Conservation (phyloP, 2,797 vertebrate species). For the Diplodus sargus region DNA sequence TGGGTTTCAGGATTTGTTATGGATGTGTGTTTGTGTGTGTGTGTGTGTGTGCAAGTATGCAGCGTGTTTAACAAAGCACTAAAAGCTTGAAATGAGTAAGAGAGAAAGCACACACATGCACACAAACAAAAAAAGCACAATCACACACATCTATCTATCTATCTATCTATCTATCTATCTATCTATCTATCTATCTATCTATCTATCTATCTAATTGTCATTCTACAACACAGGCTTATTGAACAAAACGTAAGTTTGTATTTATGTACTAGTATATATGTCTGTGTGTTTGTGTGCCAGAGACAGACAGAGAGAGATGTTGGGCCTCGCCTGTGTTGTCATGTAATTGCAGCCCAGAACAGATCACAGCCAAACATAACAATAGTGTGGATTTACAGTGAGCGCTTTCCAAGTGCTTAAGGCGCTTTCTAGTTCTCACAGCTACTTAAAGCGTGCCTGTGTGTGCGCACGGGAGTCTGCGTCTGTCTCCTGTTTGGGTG, state of each 20-base stretch:
- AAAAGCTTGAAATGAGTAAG: constrained; percentile 10
- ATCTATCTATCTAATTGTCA: neutral
- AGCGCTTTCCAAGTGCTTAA: constrained; percentile 51
- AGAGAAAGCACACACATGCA: constrained; percentile 11
- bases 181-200: constrained; percentile 1
- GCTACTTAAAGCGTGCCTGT: constrained; percentile 19
- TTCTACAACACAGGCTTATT: too few relatives aligned
- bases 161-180: constrained; percentile 8
- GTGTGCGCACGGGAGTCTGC: neutral
- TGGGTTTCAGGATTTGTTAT: constrained; percentile 22
- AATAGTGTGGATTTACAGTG: constrained; percentile 57
- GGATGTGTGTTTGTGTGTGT: neutral
- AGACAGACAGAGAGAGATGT: neutral
- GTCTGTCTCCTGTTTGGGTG: neutral
- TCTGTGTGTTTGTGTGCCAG: neutral
- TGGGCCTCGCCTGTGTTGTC: constrained; percentile 1
- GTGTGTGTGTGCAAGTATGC: constrained; percentile 1
- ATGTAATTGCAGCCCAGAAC: constrained; percentile 43
- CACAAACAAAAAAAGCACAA: neutral
- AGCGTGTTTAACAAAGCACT: constrained; percentile 23
- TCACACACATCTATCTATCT: neutral
- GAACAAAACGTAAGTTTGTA: neutral
- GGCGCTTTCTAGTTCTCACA: constrained; percentile 51
- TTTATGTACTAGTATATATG: neutral
- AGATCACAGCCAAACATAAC: constrained; percentile 65